phyloP scores from a whole-genome alignment of 2,797 vertebrate species.

The Hephaestus fuliginosus region DNA sequence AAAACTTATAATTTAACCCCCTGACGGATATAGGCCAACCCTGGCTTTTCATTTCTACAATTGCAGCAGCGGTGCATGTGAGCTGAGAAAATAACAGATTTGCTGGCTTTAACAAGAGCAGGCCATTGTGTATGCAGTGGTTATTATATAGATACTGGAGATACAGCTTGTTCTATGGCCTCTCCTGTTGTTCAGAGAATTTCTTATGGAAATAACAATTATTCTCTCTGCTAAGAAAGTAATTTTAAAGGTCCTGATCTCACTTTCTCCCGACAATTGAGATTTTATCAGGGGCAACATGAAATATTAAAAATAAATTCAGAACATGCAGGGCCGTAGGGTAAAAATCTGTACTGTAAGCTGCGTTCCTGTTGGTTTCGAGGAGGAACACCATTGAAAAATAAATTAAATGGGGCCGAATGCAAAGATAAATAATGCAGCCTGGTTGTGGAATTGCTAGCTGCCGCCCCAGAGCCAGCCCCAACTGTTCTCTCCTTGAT shows the following conservation, averaged over 20 bases:
- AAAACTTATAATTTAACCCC: constrained; percentile 74
- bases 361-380: constrained; percentile 74
- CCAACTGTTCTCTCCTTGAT: constrained; percentile 80
- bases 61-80: constrained; percentile 32
- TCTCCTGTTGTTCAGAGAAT: constrained; percentile 61
- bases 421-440: constrained; percentile 87
- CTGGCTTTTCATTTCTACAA: constrained; percentile 67
- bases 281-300: constrained; percentile 80
- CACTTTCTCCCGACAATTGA: constrained; percentile 81
- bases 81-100: constrained; percentile 55
- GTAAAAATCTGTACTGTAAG: constrained; percentile 75
- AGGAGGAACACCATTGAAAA: constrained; percentile 82
- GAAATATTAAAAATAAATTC: constrained; percentile 82
- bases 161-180: constrained; percentile 50
- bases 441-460: constrained; percentile 76
- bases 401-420: constrained; percentile 84
- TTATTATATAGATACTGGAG: constrained; percentile 63
- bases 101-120: constrained; percentile 56
- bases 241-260: constrained; percentile 84
- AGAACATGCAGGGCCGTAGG: constrained; percentile 68
- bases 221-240: constrained; percentile 79
- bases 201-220: constrained; percentile 78
- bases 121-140: constrained; percentile 38
- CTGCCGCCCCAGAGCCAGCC: constrained; percentile 77
- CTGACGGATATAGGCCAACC: constrained; percentile 72